These are phyloP conservation scores for Siphamia tubifer DNA, from an alignment of 2,113 vertebrate species.

Conservation along the genomic window DNA sequence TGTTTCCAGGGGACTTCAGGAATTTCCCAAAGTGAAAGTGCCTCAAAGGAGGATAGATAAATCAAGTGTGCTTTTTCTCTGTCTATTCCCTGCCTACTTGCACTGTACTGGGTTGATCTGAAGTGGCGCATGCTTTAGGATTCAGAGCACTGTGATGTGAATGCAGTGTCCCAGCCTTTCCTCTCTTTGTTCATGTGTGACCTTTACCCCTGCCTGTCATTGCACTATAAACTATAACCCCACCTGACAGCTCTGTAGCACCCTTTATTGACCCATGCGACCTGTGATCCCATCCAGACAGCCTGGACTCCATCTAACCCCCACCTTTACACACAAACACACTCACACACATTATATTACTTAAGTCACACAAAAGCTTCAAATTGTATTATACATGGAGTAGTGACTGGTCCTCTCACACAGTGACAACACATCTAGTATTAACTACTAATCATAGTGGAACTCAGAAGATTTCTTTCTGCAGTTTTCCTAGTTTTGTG, in stretches of 20 bases:
- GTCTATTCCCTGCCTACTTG: conserved; percentile 17
- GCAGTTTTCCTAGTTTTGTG: background rate
- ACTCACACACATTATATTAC: background rate
- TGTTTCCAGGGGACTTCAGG: conserved; percentile 2
- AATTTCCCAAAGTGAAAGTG: conserved; percentile 31
- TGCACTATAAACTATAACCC: conserved; percentile 44
- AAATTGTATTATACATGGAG: background rate
- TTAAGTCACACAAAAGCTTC: background rate
- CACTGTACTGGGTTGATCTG: conserved; percentile 24
- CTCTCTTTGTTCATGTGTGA: conserved; percentile 32
- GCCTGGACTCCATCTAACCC: background rate
- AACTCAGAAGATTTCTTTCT: background rate
- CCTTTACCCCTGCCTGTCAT: conserved; percentile 32
- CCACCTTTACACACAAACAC: background rate
- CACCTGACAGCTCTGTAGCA: conserved; percentile 16
- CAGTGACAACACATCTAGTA: background rate
- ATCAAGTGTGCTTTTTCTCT: background rate
- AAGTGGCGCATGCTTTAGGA: conserved; percentile 57
- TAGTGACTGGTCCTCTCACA: too few species aligned
- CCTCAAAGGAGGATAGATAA: background rate
- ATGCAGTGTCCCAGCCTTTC: conserved; percentile 33
- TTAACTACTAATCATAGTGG: conserved; percentile 7
- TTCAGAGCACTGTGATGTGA: conserved; percentile 36
- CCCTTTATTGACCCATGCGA: conserved; percentile 26
- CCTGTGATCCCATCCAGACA: conserved; percentile 16